Conservation (phyloP, 2,797 vertebrate species). For the Peromyscus aztecus region DNA sequence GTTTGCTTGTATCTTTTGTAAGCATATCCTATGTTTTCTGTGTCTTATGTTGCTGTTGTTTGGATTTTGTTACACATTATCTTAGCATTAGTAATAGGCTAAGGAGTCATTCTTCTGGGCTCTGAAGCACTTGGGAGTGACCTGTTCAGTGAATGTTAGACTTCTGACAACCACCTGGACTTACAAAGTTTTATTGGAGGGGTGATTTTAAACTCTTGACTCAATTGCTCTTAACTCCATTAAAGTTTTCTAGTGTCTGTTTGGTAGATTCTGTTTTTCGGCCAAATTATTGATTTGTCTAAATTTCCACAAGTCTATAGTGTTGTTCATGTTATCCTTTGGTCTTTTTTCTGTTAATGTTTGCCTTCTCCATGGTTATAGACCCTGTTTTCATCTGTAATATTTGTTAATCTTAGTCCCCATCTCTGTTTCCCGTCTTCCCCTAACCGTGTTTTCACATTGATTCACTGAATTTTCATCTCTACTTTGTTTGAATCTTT, state of each 20-base stretch:
- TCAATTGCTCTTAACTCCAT: slow-evolving; percentile 2
- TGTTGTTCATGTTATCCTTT: background rate
- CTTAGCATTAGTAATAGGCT: background rate
- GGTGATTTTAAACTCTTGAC: slow-evolving; percentile 6
- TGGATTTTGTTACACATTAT: background rate
- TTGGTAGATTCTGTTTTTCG: slow-evolving; percentile 26
- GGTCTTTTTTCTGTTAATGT: background rate
- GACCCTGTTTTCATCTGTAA: background rate
- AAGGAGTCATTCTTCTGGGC: background rate
- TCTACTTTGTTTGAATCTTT: background rate
- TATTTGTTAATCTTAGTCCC: background rate
- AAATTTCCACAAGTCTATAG: background rate
- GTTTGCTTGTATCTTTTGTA: background rate
- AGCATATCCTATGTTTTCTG: background rate
- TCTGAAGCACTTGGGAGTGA: background rate
- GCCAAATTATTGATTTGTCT: background rate
- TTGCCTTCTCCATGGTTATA: background rate
- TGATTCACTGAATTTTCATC: slow-evolving; percentile 28
- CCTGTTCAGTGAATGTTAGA: background rate
- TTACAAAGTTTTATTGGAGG: slow-evolving; percentile 46
- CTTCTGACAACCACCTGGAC: background rate
- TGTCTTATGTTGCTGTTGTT: background rate
- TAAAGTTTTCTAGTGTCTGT: background rate
- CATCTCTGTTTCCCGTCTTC: background rate
- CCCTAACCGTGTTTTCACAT: background rate